Percentiles rank a stretch among this genome's conserved stretches.
phyloP scores from a whole-genome alignment of 2,888 invertebrate genomes.

The Pomacea canaliculata region DNA sequence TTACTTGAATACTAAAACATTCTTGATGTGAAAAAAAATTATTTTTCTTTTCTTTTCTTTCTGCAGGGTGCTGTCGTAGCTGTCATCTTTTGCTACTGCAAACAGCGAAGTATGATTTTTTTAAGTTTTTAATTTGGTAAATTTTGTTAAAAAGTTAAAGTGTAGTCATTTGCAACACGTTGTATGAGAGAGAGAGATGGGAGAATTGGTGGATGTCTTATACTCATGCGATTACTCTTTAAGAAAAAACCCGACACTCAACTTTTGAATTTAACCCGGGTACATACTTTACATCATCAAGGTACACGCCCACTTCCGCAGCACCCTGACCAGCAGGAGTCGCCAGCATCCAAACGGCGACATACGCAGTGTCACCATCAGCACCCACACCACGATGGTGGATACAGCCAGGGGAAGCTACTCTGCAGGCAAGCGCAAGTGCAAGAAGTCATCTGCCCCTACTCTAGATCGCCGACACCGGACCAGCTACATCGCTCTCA shows the following conservation, averaged over 20 bases:
- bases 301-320: slow-evolving; percentile 13
- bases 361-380: slow-evolving; percentile 19
- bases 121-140: too few relatives aligned
- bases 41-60: too few relatives aligned
- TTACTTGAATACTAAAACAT: too few relatives aligned
- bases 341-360: slow-evolving; percentile 16
- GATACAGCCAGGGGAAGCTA: slow-evolving; percentile 12
- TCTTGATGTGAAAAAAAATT: not conserved
- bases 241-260: too few relatives aligned
- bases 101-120: slow-evolving; percentile 51
- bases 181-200: too few relatives aligned
- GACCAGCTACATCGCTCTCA: slow-evolving; percentile 15
- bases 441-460: too few relatives aligned
- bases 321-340: slow-evolving; percentile 9
- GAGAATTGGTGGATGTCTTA: too few relatives aligned
- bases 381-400: slow-evolving; percentile 2
- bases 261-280: not conserved
- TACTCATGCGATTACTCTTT: too few relatives aligned
- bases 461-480: slow-evolving; percentile 3
- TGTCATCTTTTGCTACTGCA: slow-evolving; percentile 56
- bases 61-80: slow-evolving; percentile 58
- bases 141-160: not conserved
- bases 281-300: not conserved
- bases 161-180: too few relatives aligned
- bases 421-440: not conserved